Base-by-base conservation (phyloP, 1,140 invertebrate genomes). In the Heliconius hewitsoni region DNA sequence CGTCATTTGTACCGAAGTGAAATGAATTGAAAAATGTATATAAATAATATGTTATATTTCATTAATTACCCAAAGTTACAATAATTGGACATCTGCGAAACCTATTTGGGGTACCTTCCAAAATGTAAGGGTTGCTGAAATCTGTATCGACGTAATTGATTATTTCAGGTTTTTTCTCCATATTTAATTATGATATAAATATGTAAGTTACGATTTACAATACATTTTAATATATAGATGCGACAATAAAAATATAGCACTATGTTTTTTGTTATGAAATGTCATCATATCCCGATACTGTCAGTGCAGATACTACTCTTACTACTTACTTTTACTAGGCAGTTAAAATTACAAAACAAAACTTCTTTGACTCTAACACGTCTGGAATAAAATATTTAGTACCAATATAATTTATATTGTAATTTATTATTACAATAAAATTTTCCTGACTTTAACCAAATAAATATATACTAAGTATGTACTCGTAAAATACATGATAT, bases 51-150 rank as follows among this genome's bases (percentile, higher is more conserved):
- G 19, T 27, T 18, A 27, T 27, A 16, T 66, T 66, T 42, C 4
- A 37, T 37, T 37, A 13, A n/a, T 42, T 82, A 90, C 88, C 80
- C 50, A 90, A 78, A n/a, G 88, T 88, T 3, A 86, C 86, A 42
- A 89, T 84, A 27, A 90, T 16, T 39, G 86, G 81, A 77, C 79
- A 85, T 76, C 85, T 84, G 73, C 85, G 82, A 30, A 82, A 78
- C 66, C 74, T 79, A 74, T 82, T 83, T 8, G 76, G 74, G 8
- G 46, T 18, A 4, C 30, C 30, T 30, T 82, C 34, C 70, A 89
- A 81, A 34, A 84, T 57, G 6, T 71, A 23, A 2, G 72, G 42
- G 34, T 86, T 70, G 74, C 76, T 83, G 16, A 88, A 81, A 77
- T 90, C 85, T 0, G 83, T 60, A 71, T 89, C 84, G 4, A 11